Conservation (phyloP, 1,140 invertebrate genomes). For the Macrobrachium nipponense region DNA sequence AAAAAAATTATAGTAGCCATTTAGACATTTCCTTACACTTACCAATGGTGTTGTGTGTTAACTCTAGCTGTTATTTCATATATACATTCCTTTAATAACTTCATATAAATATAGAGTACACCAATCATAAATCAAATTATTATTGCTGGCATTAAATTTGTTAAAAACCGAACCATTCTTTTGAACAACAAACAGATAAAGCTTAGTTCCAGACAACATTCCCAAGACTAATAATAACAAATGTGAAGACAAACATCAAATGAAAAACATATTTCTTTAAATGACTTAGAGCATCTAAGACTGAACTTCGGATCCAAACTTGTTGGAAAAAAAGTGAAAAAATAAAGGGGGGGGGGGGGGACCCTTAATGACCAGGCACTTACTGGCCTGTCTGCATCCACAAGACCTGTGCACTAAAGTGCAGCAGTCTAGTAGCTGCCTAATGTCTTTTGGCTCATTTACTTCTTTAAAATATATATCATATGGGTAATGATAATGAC, state of each 20-base stretch:
- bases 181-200: constrained; percentile 54
- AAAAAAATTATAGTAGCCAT: constrained; percentile 7
- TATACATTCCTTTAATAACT: not conserved
- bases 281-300: constrained; percentile 36
- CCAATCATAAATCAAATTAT: constrained; percentile 39
- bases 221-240: constrained; percentile 47
- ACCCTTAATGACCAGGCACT: too few species aligned
- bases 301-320: constrained; percentile 5
- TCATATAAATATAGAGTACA: constrained; percentile 28
- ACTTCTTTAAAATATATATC: too few species aligned
- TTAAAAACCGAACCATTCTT: constrained; percentile 27
- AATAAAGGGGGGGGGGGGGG: too few species aligned
- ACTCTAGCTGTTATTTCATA: too few species aligned
- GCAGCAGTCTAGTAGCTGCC: too few species aligned
- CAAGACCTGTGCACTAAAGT: too few species aligned
- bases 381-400: too few species aligned
- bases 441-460: too few species aligned
- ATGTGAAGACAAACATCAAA: constrained; percentile 39
- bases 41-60: too few species aligned
- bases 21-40: too few species aligned
- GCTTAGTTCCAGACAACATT: constrained; percentile 42
- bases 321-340: not conserved
- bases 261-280: constrained; percentile 28
- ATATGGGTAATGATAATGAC: too few species aligned
- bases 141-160: constrained; percentile 52